Evolutionary conservation across 1,140 invertebrate species (phyloP).

Genomic region (Drepana arcuata): DNA sequence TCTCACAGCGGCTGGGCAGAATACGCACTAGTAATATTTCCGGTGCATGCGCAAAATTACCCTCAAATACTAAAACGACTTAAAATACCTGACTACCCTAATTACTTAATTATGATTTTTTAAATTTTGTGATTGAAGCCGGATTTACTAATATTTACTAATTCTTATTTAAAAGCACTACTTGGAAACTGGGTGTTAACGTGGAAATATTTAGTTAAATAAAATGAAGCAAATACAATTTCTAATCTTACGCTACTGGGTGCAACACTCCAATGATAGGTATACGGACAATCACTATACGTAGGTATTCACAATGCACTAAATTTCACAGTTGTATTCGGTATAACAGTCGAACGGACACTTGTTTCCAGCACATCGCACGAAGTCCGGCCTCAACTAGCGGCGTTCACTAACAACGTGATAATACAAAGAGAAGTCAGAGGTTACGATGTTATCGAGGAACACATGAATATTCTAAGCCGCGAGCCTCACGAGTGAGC

Average conservation of each 20-base stretch:
- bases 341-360: constrained; percentile 38
- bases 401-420: constrained; percentile 57
- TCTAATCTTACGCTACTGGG: constrained; percentile 53
- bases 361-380: constrained; percentile 51
- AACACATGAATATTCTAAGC: constrained; percentile 70
- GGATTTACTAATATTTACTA: too few species aligned
- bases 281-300: constrained; percentile 44
- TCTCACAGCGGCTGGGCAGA: too few species aligned
- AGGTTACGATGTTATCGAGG: constrained; percentile 68
- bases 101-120: too few species aligned
- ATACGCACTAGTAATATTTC: too few species aligned
- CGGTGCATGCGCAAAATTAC: too few species aligned
- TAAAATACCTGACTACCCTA: too few species aligned
- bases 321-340: constrained; percentile 49
- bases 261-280: constrained; percentile 52
- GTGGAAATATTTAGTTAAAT: constrained; percentile 3
- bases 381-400: constrained; percentile 45
- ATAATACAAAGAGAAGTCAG: constrained; percentile 69
- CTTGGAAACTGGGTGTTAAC: too few species aligned
- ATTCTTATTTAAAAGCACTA: too few species aligned
- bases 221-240: constrained; percentile 25
- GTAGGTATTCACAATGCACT: constrained; percentile 26
- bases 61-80: too few species aligned
- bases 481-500: constrained; percentile 68
- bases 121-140: too few species aligned